Conservation (phyloP, 1,140 invertebrate genomes). For the Luehdorfia chinensis region DNA sequence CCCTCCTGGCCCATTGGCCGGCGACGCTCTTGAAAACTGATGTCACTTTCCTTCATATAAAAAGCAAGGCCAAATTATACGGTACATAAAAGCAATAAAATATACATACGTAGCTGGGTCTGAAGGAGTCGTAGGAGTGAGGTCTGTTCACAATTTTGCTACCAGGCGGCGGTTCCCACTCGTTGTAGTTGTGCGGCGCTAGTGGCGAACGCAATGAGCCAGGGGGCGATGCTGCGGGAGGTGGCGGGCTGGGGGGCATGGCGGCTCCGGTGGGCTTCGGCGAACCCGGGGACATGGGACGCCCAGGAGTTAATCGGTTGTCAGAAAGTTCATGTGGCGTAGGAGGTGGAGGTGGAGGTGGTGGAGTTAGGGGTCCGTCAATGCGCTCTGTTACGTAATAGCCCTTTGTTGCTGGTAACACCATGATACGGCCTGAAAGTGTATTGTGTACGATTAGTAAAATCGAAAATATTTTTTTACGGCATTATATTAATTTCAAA, state of each 20-base stretch:
- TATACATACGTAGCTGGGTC: constrained; percentile 52
- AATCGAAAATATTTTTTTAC: no score
- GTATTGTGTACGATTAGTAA: no score
- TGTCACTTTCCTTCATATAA: no score
- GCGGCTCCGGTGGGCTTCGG: constrained; percentile 7
- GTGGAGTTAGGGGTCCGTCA: constrained; percentile 36
- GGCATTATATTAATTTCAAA: no score
- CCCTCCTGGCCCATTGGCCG: no score
- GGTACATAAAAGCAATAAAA: no score
- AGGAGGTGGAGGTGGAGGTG: constrained; percentile 35
- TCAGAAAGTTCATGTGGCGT: constrained; percentile 5
- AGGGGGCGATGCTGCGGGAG: constrained; percentile 8
- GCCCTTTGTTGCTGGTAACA: constrained; percentile 52
- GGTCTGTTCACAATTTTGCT: constrained; percentile 62
- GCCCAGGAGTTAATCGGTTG: neutral
- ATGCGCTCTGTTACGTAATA: constrained; percentile 70
- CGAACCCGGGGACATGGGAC: constrained; percentile 12
- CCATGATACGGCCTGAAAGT: constrained; percentile 61
- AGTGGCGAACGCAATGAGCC: constrained; percentile 21
- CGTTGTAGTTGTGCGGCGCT: constrained; percentile 38
- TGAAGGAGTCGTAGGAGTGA: constrained; percentile 57
- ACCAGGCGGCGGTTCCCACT: constrained; percentile 42
- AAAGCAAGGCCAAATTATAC: no score
- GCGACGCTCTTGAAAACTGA: no score
- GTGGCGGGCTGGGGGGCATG: neutral